Evolutionary conservation across 2,888 invertebrate species (phyloP).

Genomic region (Pandemis cinnamomeana): DNA sequence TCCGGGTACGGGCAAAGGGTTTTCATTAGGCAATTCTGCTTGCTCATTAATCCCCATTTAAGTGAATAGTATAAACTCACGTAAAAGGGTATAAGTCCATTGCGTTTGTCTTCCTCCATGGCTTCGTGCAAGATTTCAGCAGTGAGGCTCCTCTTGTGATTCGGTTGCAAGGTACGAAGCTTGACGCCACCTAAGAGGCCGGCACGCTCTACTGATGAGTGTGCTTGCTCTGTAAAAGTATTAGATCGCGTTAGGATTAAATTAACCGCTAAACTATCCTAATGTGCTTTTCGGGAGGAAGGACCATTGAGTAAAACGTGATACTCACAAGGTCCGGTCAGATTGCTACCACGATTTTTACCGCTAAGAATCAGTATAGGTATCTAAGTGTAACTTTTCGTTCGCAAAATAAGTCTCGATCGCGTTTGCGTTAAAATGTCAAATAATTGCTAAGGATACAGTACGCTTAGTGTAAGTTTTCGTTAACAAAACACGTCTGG

Average conservation of each 20-base stretch:
- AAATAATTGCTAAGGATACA: too few relatives aligned
- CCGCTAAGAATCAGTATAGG: background rate
- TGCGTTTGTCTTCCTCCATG: constrained; percentile 92
- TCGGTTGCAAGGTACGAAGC: constrained; percentile 89
- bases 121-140: constrained; percentile 91
- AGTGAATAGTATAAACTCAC: constrained; percentile 84
- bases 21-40: background rate
- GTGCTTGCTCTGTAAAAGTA: constrained; percentile 89
- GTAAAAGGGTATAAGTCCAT: constrained; percentile 98
- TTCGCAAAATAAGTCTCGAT: too few relatives aligned
- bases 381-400: too few relatives aligned
- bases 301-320: background rate
- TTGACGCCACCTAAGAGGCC: constrained; percentile 95
- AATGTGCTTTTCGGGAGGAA: background rate
- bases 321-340: background rate
- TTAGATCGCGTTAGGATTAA: background rate
- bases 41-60: background rate
- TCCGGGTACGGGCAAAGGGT: too few relatives aligned
- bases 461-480: too few relatives aligned
- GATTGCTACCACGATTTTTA: too few relatives aligned
- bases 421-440: too few relatives aligned
- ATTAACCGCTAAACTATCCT: background rate
- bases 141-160: constrained; percentile 88
- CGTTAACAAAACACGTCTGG: too few relatives aligned
- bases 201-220: constrained; percentile 97